These are phyloP conservation scores for Oncopodura yosiiana DNA, from an alignment of 1,140 invertebrate species.

Conservation along the genomic window DNA sequence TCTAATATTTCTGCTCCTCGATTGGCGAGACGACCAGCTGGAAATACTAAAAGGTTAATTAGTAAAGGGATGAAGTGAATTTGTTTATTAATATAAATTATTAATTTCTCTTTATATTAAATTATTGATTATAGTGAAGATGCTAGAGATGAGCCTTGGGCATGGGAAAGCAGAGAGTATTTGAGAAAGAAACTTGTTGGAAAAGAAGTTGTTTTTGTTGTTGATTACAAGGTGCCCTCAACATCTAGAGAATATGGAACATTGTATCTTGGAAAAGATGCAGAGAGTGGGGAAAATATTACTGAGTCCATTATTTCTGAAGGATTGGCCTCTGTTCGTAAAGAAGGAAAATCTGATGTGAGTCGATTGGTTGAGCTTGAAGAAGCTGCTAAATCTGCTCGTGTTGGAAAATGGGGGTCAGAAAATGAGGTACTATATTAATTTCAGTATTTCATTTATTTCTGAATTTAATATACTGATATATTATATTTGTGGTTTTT, in stretches of 20 bases:
- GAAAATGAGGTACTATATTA: conserved; percentile 17
- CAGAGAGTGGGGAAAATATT: conserved; percentile 67
- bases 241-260: conserved; percentile 75
- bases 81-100: not conserved
- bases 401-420: conserved; percentile 70
- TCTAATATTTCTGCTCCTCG: conserved; percentile 86
- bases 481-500: not conserved
- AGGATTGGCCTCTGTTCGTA: conserved; percentile 74
- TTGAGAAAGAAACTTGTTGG: conserved; percentile 84
- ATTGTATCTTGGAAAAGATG: conserved; percentile 75
- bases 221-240: conserved; percentile 42
- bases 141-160: conserved; percentile 47
- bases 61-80: not conserved
- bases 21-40: conserved; percentile 59
- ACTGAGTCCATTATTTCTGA: conserved; percentile 75
- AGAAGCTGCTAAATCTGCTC: conserved; percentile 72
- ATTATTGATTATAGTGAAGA: conserved; percentile 28
- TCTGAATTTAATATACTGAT: not conserved
- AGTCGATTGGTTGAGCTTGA: conserved; percentile 73
- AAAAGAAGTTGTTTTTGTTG: conserved; percentile 67
- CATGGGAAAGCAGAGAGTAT: conserved; percentile 93
- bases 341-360: conserved; percentile 57
- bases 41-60: conserved; percentile 46
- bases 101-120: conserved; percentile 10
- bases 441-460: not conserved